Evolutionary conservation across 2,888 invertebrate species (phyloP).

Genomic region (Synergus itoensis): DNA sequence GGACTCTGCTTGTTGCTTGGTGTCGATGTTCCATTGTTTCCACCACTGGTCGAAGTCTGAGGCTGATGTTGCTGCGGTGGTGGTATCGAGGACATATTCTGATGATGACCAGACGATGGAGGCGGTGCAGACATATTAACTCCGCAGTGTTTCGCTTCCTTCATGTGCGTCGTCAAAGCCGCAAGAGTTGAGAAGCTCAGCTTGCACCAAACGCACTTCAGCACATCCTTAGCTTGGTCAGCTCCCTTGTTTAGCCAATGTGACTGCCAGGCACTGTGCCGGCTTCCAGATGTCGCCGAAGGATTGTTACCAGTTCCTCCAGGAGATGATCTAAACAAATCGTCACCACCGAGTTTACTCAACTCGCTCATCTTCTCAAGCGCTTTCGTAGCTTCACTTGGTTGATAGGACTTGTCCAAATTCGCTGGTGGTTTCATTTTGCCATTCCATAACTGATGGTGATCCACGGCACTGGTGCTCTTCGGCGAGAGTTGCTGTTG

Average conservation of each 20-base stretch:
- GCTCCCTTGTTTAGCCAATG: slow-evolving; percentile 98
- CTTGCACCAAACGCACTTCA: slow-evolving; percentile 99
- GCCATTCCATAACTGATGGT: slow-evolving; percentile 85
- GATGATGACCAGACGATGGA: slow-evolving; percentile 76
- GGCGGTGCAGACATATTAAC: slow-evolving; percentile 89
- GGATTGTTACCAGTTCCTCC: slow-evolving; percentile 81
- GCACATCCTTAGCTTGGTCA: slow-evolving; percentile 96
- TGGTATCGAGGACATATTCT: slow-evolving; percentile 78
- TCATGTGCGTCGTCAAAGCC: slow-evolving; percentile 98
- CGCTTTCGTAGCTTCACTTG: slow-evolving; percentile 92
- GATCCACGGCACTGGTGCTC: slow-evolving; percentile 78
- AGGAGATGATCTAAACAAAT: slow-evolving; percentile 84
- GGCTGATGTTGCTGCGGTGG: slow-evolving; percentile 77
- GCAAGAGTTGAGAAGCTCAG: slow-evolving; percentile 97
- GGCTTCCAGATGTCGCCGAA: slow-evolving; percentile 81
- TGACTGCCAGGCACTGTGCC: slow-evolving; percentile 97
- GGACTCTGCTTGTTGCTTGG: slow-evolving; percentile 83
- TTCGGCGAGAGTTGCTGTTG: slow-evolving; percentile 84
- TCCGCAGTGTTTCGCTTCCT: slow-evolving; percentile 97
- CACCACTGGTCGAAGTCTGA: slow-evolving; percentile 69
- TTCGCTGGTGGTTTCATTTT: slow-evolving; percentile 86
- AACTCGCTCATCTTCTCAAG: slow-evolving; percentile 95
- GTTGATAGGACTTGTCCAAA: slow-evolving; percentile 77
- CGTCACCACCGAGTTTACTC: slow-evolving; percentile 90
- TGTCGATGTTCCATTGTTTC: slow-evolving; percentile 60